Evolutionary conservation across 2,113 vertebrate genomes (phyloP).

Genomic region (Xiphias gladius): DNA sequence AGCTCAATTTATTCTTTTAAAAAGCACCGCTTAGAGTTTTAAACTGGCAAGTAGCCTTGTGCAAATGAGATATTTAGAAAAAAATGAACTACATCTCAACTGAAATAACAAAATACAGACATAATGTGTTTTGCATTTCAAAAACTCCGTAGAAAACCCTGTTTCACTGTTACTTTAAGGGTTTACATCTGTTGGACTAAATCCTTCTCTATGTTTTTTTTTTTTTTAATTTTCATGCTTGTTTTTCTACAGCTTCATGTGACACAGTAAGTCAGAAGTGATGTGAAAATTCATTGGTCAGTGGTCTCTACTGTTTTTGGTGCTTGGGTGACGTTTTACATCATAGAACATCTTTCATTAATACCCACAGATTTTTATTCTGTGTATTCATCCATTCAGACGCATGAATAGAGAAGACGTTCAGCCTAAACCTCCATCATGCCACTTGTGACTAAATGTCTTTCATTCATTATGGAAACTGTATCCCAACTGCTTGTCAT

Average conservation of each 20-base stretch:
- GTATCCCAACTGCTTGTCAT: conserved; percentile 14
- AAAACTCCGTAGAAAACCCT: background rate
- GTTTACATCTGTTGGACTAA: background rate
- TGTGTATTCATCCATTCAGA: background rate
- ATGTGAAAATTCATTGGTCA: too few relatives aligned
- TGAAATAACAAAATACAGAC: background rate
- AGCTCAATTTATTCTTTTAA: too few relatives aligned
- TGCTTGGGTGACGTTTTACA: too few relatives aligned
- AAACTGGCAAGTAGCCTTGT: too few relatives aligned
- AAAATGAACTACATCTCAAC: too few relatives aligned
- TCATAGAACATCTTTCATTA: background rate
- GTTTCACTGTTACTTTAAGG: background rate
- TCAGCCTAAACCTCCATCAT: background rate
- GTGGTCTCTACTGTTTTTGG: too few relatives aligned
- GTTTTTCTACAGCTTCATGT: background rate
- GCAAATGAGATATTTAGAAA: too few relatives aligned
- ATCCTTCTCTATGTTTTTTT: background rate
- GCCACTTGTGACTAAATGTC: conserved; percentile 44
- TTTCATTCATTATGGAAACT: conserved; percentile 56
- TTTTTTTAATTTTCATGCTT: background rate
- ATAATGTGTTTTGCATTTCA: too few relatives aligned
- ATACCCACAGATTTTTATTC: too few relatives aligned
- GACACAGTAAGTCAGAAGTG: background rate
- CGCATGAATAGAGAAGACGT: background rate
- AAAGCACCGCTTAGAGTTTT: background rate